A percentile compares a stretch with the other conserved stretches of the same genome.
Evolutionary conservation across 2,888 invertebrate genomes (phyloP).

Genomic region (Halocaridina rubra): DNA sequence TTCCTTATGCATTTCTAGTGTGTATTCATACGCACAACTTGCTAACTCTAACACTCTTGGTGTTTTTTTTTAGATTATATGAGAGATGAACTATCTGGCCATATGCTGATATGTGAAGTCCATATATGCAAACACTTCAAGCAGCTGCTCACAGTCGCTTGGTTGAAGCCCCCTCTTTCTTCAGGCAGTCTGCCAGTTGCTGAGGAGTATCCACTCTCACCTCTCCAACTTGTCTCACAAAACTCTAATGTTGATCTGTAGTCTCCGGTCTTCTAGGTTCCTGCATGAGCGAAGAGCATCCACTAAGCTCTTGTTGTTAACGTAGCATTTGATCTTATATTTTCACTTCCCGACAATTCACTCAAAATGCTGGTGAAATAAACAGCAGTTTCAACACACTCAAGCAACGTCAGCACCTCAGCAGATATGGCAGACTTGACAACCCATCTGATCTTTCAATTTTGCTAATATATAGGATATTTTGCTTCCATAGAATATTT

Average conservation of each 20-base stretch:
- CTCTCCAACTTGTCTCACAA: neutral
- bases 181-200: slow-evolving; percentile 13
- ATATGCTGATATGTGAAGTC: neutral
- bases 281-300: neutral
- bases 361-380: neutral
- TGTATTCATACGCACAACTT: too few species aligned
- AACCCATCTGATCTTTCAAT: neutral
- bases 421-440: neutral
- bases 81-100: too few species aligned
- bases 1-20: too few species aligned
- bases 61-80: too few species aligned
- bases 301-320: neutral
- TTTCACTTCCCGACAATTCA: neutral
- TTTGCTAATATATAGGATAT: neutral
- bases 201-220: neutral
- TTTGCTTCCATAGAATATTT: neutral
- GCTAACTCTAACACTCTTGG: too few species aligned
- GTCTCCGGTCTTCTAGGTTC: neutral
- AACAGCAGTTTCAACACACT: neutral
- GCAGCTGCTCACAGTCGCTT: neutral
- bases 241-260: neutral
- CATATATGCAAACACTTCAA: neutral
- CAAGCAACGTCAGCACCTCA: neutral
- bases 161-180: neutral
- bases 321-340: neutral